Evolutionary conservation across 2,113 vertebrate genomes (phyloP), one percentile per base, ranked within the genome.

Genomic region (Brachyhypopomus occidentalis): DNA sequence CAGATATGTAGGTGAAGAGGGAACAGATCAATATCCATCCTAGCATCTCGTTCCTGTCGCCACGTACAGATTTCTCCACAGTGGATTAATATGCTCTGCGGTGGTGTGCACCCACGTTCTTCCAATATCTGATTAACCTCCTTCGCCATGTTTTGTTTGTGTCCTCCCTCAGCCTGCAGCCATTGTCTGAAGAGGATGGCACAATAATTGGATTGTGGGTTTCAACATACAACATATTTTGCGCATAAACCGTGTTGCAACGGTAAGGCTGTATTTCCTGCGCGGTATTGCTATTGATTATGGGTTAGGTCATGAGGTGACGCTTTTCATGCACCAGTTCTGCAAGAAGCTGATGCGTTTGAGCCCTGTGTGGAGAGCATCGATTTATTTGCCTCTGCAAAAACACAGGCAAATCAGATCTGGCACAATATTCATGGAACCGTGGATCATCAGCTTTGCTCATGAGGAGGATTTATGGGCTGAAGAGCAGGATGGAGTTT

Each of bases 41-140:
- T 62, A 70, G 73, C 78, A 64, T 77, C 80, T 75, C 66, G 66
- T 71, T 64, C 81, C 66, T 83, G 64, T 52, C 75, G 64, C 82
- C 34, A 59, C 48, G 75, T 83, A 83, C 22, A 79, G 79, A 83
- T 84, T 86, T 75, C 66, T 77, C 30, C 77, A 74, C 79, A 83
- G 78, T 71, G 79, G 84, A 83, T 84, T 78, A 84, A 83, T 80
- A 83, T 78, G 71, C 60, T 76, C 70, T 82, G 62, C 48, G 69
- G 14, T 55, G 17, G 45, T 71, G 58, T 55, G 75, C 45, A 77
- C 78, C 25, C 72, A 77, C 77, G 74, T 38, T 84, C 48, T 64
- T 78, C 75, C 75, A 76, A 73, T 78, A 78, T 83, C 78, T 78
- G 78, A 88, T 81, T 84, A 81, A 78, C 83, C 74, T 81, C 20